These are phyloP conservation scores for Coenobita brevimanus DNA, from an alignment of 1,140 invertebrate species.

Conservation along the genomic window DNA sequence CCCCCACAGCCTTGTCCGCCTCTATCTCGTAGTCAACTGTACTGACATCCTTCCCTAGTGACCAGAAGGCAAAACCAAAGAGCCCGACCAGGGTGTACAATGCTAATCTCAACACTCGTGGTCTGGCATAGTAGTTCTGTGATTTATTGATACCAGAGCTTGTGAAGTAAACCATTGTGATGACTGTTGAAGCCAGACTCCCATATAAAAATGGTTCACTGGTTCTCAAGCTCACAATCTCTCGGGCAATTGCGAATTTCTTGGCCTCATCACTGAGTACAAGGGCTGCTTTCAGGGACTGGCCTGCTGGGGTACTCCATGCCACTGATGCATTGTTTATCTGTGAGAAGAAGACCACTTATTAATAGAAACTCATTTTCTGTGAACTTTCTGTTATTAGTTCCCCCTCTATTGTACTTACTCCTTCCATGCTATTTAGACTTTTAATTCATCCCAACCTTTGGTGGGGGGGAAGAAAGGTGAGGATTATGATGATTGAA, in stretches of 20 bases:
- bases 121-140: conserved; percentile 6
- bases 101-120: background rate
- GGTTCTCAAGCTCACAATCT: background rate
- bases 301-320: conserved; percentile 21
- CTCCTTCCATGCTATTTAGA: too few species aligned
- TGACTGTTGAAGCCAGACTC: background rate
- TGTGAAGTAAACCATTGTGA: background rate
- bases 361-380: too few species aligned
- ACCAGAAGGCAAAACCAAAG: conserved; percentile 14
- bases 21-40: background rate
- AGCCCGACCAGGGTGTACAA: background rate
- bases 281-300: conserved; percentile 18
- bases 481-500: too few species aligned
- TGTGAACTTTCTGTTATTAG: background rate
- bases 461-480: too few species aligned
- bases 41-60: conserved; percentile 15
- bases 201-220: background rate
- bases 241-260: conserved; percentile 49
- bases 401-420: background rate
- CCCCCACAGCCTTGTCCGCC: conserved; percentile 27
- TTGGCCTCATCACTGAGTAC: conserved; percentile 37
- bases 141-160: conserved; percentile 12
- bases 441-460: too few species aligned
- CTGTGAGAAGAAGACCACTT: background rate
- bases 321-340: conserved; percentile 30